Evolutionary conservation across 2,888 invertebrate genomes (phyloP).

Genomic region (Sturmia bella): DNA sequence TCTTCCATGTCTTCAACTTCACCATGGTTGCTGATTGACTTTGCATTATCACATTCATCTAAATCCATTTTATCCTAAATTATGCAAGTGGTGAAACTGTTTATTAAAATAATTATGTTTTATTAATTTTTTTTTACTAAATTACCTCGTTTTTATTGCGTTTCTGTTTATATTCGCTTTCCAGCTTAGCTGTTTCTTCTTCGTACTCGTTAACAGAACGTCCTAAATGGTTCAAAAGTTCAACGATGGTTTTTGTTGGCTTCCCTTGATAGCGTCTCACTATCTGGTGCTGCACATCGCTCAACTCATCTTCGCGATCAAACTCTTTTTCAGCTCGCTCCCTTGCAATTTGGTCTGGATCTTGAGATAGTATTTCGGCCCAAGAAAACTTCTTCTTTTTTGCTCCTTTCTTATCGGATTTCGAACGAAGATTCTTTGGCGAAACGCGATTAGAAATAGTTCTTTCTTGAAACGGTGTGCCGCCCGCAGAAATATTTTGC

Average conservation of each 20-base stretch:
- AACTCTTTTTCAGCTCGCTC: conserved; percentile 82
- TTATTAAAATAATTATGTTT: conserved; percentile 9
- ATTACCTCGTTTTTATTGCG: conserved; percentile 66
- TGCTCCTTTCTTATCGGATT: conserved; percentile 79
- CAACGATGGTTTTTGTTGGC: conserved; percentile 81
- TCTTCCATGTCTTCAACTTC: conserved; percentile 62
- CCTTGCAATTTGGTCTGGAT: conserved; percentile 82
- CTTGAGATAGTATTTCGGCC: conserved; percentile 81
- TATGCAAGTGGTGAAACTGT: neutral
- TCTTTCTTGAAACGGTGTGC: conserved; percentile 80
- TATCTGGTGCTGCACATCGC: conserved; percentile 75
- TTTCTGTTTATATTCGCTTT: conserved; percentile 66
- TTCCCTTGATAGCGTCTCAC: conserved; percentile 79
- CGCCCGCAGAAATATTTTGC: conserved; percentile 76
- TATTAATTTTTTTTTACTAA: neutral
- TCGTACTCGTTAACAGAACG: conserved; percentile 74
- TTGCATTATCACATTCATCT: conserved; percentile 58
- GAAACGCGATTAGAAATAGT: conserved; percentile 82
- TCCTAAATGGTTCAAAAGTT: conserved; percentile 79
- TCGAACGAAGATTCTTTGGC: conserved; percentile 86
- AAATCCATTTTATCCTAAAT: conserved; percentile 43
- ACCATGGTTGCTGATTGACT: conserved; percentile 20
- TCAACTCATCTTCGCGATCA: conserved; percentile 79
- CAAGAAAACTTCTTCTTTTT: conserved; percentile 80
- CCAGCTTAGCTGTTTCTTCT: conserved; percentile 40